Conservation (phyloP, 2,888 invertebrate species). For the Callimorpha dominula region DNA sequence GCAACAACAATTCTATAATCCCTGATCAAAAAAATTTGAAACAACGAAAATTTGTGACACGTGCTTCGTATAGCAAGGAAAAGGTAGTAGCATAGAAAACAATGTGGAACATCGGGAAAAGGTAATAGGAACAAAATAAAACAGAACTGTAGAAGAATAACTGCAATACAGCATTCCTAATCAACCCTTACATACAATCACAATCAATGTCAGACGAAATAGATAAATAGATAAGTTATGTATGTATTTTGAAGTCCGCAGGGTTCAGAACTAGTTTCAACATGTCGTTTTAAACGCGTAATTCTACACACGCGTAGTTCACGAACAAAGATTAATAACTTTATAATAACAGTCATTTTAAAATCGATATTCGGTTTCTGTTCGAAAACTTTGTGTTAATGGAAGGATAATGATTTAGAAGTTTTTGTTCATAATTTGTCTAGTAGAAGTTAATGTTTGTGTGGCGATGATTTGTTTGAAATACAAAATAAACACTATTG, state of each 20-base stretch:
- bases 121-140: slow-evolving; percentile 22
- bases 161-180: slow-evolving; percentile 37
- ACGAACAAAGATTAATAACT: slow-evolving; percentile 41
- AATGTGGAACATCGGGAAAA: slow-evolving; percentile 14
- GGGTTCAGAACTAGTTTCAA: neutral
- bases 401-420: slow-evolving; percentile 19
- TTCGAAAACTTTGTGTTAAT: slow-evolving; percentile 28
- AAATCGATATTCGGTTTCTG: slow-evolving; percentile 43
- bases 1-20: no score
- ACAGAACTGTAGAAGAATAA: slow-evolving; percentile 18
- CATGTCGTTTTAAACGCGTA: slow-evolving; percentile 8
- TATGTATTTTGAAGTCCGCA: slow-evolving; percentile 1
- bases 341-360: slow-evolving; percentile 46
- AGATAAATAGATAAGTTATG: slow-evolving; percentile 26
- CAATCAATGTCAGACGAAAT: slow-evolving; percentile 29
- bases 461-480: slow-evolving; percentile 1
- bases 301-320: slow-evolving; percentile 1
- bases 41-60: no score
- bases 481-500: neutral
- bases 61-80: no score
- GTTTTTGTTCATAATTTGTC: slow-evolving; percentile 32
- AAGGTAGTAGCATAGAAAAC: no score
- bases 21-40: no score
- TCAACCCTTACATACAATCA: slow-evolving; percentile 45
- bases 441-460: slow-evolving; percentile 18